These are phyloP conservation scores for Leptopilina drosophilae DNA, from an alignment of 2,888 invertebrate genomes.

Conservation along the genomic window DNA sequence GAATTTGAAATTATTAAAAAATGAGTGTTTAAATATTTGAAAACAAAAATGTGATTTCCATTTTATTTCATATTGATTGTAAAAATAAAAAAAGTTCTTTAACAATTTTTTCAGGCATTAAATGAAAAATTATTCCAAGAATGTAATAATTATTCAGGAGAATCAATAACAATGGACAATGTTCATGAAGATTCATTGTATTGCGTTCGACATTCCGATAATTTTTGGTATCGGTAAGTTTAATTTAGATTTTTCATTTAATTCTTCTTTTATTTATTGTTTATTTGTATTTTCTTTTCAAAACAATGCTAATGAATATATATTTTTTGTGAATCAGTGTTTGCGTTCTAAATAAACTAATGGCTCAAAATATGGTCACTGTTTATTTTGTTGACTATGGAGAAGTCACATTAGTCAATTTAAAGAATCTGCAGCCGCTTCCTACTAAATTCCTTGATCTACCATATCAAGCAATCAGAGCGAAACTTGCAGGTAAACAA, in stretches of 20 bases:
- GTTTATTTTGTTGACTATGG: slow-evolving; percentile 84
- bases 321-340: slow-evolving; percentile 72
- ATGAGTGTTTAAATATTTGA: too few relatives aligned
- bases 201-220: slow-evolving; percentile 83
- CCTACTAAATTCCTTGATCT: slow-evolving; percentile 79
- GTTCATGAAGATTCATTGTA: slow-evolving; percentile 82
- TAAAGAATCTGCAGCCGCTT: slow-evolving; percentile 80
- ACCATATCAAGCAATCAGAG: slow-evolving; percentile 83
- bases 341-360: slow-evolving; percentile 79
- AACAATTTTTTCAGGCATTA: slow-evolving; percentile 75
- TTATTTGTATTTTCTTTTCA: slow-evolving; percentile 38
- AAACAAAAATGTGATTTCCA: too few relatives aligned
- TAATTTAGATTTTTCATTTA: slow-evolving; percentile 7
- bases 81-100: neutral
- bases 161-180: slow-evolving; percentile 75
- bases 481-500: slow-evolving; percentile 80
- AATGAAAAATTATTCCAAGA: slow-evolving; percentile 83
- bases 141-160: slow-evolving; percentile 79
- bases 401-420: slow-evolving; percentile 80
- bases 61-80: neutral
- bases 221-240: slow-evolving; percentile 86
- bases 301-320: neutral
- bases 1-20: neutral
- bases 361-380: slow-evolving; percentile 79
- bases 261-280: too few relatives aligned